Percentiles rank a stretch among this genome's conserved stretches.
Conservation (phyloP, 2,797 vertebrate genomes). For the Picus viridis region DNA sequence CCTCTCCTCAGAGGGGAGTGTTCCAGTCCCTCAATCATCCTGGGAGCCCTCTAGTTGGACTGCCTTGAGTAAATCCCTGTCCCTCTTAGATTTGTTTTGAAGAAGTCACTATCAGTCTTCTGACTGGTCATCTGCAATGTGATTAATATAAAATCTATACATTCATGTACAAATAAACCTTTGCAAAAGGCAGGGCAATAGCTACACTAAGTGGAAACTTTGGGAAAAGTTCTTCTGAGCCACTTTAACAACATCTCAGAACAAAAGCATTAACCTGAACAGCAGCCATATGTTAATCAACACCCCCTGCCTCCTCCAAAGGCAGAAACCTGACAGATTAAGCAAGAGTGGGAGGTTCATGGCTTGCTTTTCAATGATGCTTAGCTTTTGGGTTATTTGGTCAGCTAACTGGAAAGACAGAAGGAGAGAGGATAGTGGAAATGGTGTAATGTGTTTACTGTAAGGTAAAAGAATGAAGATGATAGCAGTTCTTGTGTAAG, state of each 20-base stretch:
- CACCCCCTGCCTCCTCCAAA: not conserved
- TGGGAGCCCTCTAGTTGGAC: no score
- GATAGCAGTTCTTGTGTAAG: constrained; percentile 24
- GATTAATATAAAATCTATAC: not conserved
- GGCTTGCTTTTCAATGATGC: not conserved
- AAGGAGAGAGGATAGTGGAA: not conserved
- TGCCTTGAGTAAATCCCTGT: no score
- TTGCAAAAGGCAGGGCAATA: not conserved
- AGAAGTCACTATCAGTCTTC: not conserved
- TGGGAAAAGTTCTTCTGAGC: constrained; percentile 12
- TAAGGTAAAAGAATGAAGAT: constrained; percentile 48
- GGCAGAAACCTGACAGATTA: not conserved
- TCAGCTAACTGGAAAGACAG: not conserved
- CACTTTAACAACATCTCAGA: constrained; percentile 1
- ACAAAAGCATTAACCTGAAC: constrained; percentile 24
- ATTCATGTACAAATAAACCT: not conserved
- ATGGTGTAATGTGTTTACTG: not conserved
- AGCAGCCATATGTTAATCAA: not conserved
- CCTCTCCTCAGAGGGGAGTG: no score
- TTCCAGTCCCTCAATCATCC: no score
- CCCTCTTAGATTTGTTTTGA: no score
- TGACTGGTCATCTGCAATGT: not conserved
- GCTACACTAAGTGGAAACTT: not conserved
- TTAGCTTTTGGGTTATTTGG: not conserved
- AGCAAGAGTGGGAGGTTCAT: not conserved